Conservation (phyloP, 2,888 invertebrate genomes). For the Salpingus planirostris region DNA sequence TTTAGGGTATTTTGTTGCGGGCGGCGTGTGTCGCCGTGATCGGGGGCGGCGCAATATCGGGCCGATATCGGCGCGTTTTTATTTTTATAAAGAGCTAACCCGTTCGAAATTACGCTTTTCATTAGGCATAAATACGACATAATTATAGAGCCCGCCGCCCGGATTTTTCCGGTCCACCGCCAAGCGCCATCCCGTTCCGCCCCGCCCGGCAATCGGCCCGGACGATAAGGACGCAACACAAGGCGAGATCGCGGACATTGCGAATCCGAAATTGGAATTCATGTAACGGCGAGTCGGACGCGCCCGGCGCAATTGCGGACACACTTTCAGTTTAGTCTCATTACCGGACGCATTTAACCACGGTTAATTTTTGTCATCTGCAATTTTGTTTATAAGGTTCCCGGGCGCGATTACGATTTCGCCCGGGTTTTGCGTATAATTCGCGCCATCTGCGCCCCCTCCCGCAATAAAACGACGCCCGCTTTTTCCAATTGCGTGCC, state of each 20-base stretch:
- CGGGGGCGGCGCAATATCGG: no score
- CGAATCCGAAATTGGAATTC: slow-evolving; percentile 39
- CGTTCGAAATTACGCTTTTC: slow-evolving; percentile 25
- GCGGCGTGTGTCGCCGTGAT: no score
- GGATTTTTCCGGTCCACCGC: slow-evolving; percentile 9
- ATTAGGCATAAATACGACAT: slow-evolving; percentile 26
- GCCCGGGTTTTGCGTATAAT: slow-evolving; percentile 21
- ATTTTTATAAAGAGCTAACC: slow-evolving; percentile 22
- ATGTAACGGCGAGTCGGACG: slow-evolving; percentile 33
- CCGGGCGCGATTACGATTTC: slow-evolving; percentile 19
- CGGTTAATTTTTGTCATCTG: slow-evolving; percentile 40
- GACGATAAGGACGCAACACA: slow-evolving; percentile 1
- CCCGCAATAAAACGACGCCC: no score
- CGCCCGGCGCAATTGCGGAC: slow-evolving; percentile 26
- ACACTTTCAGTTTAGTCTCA: slow-evolving; percentile 38
- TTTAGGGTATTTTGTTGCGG: no score
- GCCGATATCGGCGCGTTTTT: no score
- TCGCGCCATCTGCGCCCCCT: slow-evolving; percentile 25
- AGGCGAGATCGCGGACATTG: slow-evolving; percentile 26
- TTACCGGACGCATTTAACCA: slow-evolving; percentile 37
- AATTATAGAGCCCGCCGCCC: slow-evolving; percentile 21
- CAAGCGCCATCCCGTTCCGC: slow-evolving; percentile 4
- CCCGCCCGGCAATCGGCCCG: neutral
- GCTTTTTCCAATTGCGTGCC: slow-evolving; percentile 18
- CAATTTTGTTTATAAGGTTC: slow-evolving; percentile 39